These are phyloP conservation scores for Daphoenositta chrysoptera DNA, from an alignment of 2,113 vertebrate species.

Conservation along the genomic window DNA sequence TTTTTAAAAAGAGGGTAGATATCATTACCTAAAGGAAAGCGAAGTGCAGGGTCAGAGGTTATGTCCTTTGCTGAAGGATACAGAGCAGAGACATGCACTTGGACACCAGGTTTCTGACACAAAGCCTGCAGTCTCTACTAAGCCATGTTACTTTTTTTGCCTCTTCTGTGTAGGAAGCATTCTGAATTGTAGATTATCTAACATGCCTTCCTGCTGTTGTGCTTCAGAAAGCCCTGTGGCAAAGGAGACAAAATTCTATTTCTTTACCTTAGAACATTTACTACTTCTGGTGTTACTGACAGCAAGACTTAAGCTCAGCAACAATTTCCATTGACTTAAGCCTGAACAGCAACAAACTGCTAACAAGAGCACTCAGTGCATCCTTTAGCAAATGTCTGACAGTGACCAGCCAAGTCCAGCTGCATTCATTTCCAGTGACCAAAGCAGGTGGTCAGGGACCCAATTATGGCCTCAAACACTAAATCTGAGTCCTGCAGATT, in stretches of 20 bases:
- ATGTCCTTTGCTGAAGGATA: not conserved
- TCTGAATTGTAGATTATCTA: not conserved
- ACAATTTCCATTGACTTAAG: not conserved
- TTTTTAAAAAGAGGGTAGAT: not conserved
- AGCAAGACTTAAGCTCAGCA: not conserved
- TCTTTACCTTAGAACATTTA: not conserved
- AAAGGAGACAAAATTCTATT: not conserved
- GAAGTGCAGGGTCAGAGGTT: not conserved
- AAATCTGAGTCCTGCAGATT: not conserved
- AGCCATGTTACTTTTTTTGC: not conserved
- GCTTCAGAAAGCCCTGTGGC: not conserved
- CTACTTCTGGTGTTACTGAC: not conserved
- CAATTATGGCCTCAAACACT: not conserved
- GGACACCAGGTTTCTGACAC: not conserved
- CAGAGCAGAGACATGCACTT: not conserved
- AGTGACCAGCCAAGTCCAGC: not conserved
- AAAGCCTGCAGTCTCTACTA: not conserved
- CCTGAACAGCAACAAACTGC: not conserved
- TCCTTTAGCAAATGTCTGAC: not conserved
- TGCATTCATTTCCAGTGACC: conserved; percentile 31
- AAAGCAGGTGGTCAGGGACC: not conserved
- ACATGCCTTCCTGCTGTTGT: not conserved
- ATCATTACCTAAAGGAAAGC: not conserved
- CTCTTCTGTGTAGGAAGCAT: not conserved
- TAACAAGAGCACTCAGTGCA: not conserved